These are phyloP conservation scores for Tachina lurida DNA, from an alignment of 2,888 invertebrate genomes.

Conservation along the genomic window DNA sequence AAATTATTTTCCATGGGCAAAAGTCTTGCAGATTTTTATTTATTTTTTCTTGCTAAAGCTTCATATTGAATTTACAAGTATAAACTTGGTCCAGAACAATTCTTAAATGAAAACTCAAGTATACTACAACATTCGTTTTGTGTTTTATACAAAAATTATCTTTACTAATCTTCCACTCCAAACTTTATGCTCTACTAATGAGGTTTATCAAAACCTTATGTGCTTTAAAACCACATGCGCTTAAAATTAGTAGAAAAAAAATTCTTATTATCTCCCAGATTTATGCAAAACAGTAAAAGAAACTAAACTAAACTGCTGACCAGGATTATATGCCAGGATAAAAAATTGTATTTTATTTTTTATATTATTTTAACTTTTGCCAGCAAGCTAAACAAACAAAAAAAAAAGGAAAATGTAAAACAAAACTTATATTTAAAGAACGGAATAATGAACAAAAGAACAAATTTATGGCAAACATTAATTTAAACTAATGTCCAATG, in stretches of 20 bases:
- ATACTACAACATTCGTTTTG: background rate
- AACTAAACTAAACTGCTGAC: slow-evolving; percentile 38
- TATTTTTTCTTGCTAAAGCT: background rate
- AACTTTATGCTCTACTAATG: slow-evolving; percentile 10
- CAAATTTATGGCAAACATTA: slow-evolving; percentile 60
- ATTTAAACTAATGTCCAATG: slow-evolving; percentile 58
- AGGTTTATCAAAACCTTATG: slow-evolving; percentile 14
- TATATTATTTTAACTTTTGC: background rate
- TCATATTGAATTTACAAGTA: background rate
- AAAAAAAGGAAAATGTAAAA: background rate
- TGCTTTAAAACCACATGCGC: slow-evolving; percentile 4
- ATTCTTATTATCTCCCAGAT: slow-evolving; percentile 6
- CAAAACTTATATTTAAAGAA: slow-evolving; percentile 15
- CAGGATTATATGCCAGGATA: slow-evolving; percentile 29
- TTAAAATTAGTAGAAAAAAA: background rate
- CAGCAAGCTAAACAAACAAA: slow-evolving; percentile 1
- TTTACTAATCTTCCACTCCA: slow-evolving; percentile 10
- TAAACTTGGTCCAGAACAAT: background rate
- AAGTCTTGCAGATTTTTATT: background rate
- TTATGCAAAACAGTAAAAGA: slow-evolving; percentile 21
- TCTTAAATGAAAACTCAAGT: background rate
- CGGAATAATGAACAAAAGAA: slow-evolving; percentile 53
- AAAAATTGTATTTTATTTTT: slow-evolving; percentile 14
- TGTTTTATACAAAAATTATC: background rate
- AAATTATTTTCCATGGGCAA: too few relatives aligned